Evolutionary conservation across 2,113 vertebrate species (phyloP).

Genomic region (Calypte anna): DNA sequence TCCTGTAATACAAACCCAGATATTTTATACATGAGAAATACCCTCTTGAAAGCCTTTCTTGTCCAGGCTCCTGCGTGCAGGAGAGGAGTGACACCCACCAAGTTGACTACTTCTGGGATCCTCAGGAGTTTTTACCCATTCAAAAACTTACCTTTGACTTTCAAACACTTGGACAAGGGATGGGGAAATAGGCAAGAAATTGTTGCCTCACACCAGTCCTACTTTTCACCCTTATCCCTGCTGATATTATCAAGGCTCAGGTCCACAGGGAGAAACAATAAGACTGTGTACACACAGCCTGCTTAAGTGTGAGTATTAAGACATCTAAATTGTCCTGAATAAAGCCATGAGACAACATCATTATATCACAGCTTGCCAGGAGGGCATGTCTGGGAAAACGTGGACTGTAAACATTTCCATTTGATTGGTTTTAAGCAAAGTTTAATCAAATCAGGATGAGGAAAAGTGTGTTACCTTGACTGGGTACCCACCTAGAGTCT

Average conservation of each 20-base stretch:
- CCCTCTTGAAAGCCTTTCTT: background rate
- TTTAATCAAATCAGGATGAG: conserved; percentile 15
- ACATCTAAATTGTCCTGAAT: background rate
- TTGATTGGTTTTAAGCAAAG: conserved; percentile 31
- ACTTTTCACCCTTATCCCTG: background rate
- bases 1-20: conserved; percentile 63
- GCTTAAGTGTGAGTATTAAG: background rate
- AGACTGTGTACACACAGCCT: background rate
- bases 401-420: background rate
- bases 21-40: background rate
- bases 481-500: conserved; percentile 80
- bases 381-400: background rate
- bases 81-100: background rate
- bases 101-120: background rate
- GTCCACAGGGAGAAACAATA: background rate
- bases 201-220: background rate
- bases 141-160: conserved; percentile 39
- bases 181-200: background rate
- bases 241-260: background rate
- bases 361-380: background rate
- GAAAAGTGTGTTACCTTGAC: conserved; percentile 33
- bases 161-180: background rate
- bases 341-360: background rate
- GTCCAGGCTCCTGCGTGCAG: background rate
- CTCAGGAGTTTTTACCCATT: background rate